Percentiles rank a stretch among this genome's conserved stretches.
Evolutionary conservation across 2,113 vertebrate species (phyloP).

Genomic region (Chaetops frenatus): DNA sequence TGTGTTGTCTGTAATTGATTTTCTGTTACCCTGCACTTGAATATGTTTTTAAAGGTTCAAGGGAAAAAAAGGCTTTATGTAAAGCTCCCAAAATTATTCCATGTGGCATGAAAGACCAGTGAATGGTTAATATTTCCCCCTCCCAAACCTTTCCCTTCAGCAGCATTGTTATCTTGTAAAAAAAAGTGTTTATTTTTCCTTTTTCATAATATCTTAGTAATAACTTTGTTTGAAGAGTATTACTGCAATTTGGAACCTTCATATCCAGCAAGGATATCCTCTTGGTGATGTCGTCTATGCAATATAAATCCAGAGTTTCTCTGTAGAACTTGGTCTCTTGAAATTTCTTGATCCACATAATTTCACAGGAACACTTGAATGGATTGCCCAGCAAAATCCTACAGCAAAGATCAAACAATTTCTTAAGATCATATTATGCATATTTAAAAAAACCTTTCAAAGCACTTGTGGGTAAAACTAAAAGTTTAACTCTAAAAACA

Average conservation of each 20-base stretch:
- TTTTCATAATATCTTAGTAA: neutral
- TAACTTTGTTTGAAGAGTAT: constrained; percentile 38
- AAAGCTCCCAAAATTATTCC: neutral
- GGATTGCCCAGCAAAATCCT: constrained; percentile 87
- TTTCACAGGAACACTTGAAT: constrained; percentile 88
- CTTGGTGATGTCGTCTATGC: constrained; percentile 80
- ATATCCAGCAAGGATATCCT: constrained; percentile 77
- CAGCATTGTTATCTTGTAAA: neutral
- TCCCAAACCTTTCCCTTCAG: neutral
- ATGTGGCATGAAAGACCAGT: neutral
- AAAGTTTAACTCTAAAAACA: neutral
- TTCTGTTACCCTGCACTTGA: neutral
- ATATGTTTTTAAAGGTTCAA: neutral
- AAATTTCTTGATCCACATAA: constrained; percentile 92
- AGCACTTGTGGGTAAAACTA: neutral
- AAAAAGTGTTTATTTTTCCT: neutral
- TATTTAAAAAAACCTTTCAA: neutral
- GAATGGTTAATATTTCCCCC: neutral
- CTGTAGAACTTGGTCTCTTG: constrained; percentile 76
- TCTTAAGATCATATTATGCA: neutral
- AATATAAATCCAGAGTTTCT: constrained; percentile 82
- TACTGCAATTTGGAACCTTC: constrained; percentile 85
- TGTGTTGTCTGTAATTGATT: neutral
- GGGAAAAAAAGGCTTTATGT: neutral
- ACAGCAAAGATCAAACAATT: neutral